Percentiles rank a stretch among this genome's conserved stretches.
Evolutionary conservation across 2,888 invertebrate genomes (phyloP).

Genomic region (Rhodophaea formosa): DNA sequence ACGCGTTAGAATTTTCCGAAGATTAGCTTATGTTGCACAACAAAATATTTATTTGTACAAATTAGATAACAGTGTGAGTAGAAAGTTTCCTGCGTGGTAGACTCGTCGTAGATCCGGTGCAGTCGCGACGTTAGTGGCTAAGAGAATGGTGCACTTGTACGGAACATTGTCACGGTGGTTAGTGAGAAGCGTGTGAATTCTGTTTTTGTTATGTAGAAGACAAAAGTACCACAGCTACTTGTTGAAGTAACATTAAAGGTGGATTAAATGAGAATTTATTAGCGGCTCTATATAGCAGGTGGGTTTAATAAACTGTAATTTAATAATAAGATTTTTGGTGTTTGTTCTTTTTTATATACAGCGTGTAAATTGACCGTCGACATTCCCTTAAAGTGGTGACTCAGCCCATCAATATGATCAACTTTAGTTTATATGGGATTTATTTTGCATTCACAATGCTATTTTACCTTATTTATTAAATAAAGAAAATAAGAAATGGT

Average conservation of each 20-base stretch:
- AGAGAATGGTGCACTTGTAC: background rate
- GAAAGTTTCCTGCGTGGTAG: conserved; percentile 6
- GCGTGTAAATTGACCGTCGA: no score
- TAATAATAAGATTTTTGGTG: background rate
- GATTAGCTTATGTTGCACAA: no score
- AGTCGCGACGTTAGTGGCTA: background rate
- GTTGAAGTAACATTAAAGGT: no score
- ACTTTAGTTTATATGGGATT: no score
- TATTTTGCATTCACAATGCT: no score
- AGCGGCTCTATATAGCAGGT: background rate
- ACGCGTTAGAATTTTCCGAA: no score
- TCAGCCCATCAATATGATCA: no score
- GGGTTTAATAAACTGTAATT: background rate
- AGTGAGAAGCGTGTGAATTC: conserved; percentile 2
- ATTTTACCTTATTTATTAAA: no score
- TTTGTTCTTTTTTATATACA: background rate
- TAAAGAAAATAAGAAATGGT: no score
- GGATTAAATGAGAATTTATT: background rate
- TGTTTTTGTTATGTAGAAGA: background rate
- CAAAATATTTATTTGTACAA: no score
- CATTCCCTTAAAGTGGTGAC: no score
- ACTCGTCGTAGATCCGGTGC: background rate
- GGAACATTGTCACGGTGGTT: background rate
- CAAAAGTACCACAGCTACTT: no score
- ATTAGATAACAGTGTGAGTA: background rate